Percentiles rank a stretch among this genome's conserved stretches.
Evolutionary conservation across 2,888 invertebrate genomes (phyloP).

Genomic region (Pteria penguin): DNA sequence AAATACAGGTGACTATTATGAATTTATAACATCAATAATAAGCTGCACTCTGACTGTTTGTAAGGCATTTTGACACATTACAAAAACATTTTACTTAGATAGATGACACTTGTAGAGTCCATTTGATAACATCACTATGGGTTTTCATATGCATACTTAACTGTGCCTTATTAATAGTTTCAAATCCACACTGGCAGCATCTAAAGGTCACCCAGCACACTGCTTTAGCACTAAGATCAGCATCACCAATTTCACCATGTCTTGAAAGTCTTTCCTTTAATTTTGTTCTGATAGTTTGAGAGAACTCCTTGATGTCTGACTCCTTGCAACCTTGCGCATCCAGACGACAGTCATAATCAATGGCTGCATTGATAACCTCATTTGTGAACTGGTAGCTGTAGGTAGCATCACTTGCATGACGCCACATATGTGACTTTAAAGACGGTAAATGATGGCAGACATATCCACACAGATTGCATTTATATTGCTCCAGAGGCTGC

Average conservation of each 20-base stretch:
- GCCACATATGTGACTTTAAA: constrained; percentile 80
- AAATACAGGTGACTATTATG: too few relatives aligned
- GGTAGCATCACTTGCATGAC: constrained; percentile 77
- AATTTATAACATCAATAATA: too few relatives aligned
- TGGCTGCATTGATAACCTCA: constrained; percentile 78
- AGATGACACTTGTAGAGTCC: constrained; percentile 65
- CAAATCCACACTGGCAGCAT: constrained; percentile 79
- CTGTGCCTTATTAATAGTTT: constrained; percentile 75
- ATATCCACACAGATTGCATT: constrained; percentile 79
- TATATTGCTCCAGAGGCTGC: constrained; percentile 79
- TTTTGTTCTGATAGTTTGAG: constrained; percentile 52
- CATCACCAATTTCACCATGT: constrained; percentile 47
- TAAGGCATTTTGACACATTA: too few relatives aligned
- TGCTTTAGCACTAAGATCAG: constrained; percentile 50
- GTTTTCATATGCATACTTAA: constrained; percentile 76
- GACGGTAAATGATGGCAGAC: constrained; percentile 79
- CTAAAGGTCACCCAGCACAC: constrained; percentile 76
- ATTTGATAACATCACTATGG: constrained; percentile 76
- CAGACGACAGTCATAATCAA: constrained; percentile 73
- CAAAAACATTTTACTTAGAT: too few relatives aligned
- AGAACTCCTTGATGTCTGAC: constrained; percentile 50
- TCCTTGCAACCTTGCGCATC: constrained; percentile 59
- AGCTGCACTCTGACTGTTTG: too few relatives aligned
- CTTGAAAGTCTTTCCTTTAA: constrained; percentile 53
- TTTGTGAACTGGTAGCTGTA: constrained; percentile 78